Percentiles rank a stretch among this genome's conserved stretches.
Conservation (phyloP, 2,113 vertebrate species). For the Oenanthe melanoleuca region DNA sequence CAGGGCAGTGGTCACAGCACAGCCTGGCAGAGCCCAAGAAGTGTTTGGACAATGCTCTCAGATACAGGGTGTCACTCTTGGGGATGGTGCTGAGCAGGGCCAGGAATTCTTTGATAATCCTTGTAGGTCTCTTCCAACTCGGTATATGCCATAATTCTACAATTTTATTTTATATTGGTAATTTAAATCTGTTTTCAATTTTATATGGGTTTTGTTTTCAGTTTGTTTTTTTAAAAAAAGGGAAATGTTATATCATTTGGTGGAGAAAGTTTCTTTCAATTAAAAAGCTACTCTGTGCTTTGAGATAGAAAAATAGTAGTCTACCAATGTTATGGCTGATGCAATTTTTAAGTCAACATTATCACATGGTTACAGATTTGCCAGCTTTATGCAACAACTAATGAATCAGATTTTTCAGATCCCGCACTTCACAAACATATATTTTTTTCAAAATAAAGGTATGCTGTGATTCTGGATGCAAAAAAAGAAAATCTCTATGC, state of each 20-base stretch:
- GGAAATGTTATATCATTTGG: not conserved
- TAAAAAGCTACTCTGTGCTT: not conserved
- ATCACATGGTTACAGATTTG: slow-evolving; percentile 9
- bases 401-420: slow-evolving; percentile 23
- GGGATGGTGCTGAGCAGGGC: rapidly evolving
- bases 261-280: not conserved
- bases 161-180: not conserved
- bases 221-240: not conserved
- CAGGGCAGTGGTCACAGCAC: not conserved
- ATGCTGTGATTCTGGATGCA: not conserved
- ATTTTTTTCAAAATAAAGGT: slow-evolving; percentile 3
- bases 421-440: not conserved
- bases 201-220: not conserved
- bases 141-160: not conserved
- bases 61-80: too few relatives aligned
- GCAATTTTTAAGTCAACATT: slow-evolving; percentile 26
- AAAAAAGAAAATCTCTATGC: not conserved
- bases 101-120: not conserved
- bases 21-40: not conserved
- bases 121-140: too few relatives aligned
- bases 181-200: not conserved
- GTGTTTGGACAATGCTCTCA: rapidly evolving
- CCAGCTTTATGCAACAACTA: not conserved
- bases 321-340: not conserved
- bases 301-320: not conserved